Percentiles rank a stretch among this genome's conserved stretches.
These are phyloP conservation scores for Pasiphila rectangulata DNA, from an alignment of 2,888 invertebrate species.

Conservation along the genomic window DNA sequence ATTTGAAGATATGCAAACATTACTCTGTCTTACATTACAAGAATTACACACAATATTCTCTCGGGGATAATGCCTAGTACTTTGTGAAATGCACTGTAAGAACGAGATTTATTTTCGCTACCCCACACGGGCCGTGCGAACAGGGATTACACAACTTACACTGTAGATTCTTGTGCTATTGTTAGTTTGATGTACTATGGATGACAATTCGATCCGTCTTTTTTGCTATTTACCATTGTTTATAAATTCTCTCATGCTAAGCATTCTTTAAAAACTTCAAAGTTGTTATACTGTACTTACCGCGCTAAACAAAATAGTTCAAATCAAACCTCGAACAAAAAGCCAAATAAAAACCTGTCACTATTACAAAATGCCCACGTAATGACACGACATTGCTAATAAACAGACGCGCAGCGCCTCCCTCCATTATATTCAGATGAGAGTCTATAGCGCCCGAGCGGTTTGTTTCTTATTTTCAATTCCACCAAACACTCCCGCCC, in stretches of 20 bases:
- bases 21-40: constrained; percentile 30
- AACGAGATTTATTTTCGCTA: constrained; percentile 25
- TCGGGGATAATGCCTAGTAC: constrained; percentile 27
- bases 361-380: constrained; percentile 52
- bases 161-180: background rate
- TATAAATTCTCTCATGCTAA: background rate
- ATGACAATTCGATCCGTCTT: background rate
- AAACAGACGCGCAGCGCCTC: constrained; percentile 54
- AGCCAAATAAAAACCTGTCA: constrained; percentile 29
- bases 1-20: constrained; percentile 30
- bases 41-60: constrained; percentile 24
- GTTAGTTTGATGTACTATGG: background rate
- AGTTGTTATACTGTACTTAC: background rate
- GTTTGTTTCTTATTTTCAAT: constrained; percentile 27
- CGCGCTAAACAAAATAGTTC: constrained; percentile 21
- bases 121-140: constrained; percentile 24
- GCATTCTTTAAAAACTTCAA: background rate
- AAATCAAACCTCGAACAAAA: constrained; percentile 1
- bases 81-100: constrained; percentile 23
- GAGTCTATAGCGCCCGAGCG: constrained; percentile 44
- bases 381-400: constrained; percentile 57
- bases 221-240: background rate
- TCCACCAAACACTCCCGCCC: constrained; percentile 11
- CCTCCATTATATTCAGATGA: constrained; percentile 76
- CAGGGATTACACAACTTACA: constrained; percentile 18